Base-by-base conservation (phyloP, 2,888 invertebrate species). In the Carabus problematicus region DNA sequence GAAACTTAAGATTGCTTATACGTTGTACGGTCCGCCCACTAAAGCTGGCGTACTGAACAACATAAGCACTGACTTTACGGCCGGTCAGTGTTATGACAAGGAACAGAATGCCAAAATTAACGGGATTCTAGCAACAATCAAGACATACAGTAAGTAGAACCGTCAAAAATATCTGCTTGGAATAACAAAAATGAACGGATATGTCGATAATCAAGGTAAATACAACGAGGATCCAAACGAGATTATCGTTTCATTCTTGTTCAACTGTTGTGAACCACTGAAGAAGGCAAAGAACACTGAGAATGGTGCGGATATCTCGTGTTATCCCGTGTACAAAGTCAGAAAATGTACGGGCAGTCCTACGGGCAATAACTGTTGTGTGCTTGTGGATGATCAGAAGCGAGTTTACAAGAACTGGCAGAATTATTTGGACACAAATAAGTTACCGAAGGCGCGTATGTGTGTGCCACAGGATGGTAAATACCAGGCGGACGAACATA, bases 1-100 rank as follows among this genome's bases (percentile, higher is more conserved):
- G 56, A 78, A 85, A 52, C 81, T 84, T 73, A 87, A 87, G 79
- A 82, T 87, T 70, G 86, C 84, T 29, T 87, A 83, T 79, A 85
- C 86, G 9, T 77, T 86, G 60, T 86, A 81, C 78, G 87, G 87
- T 1, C 81, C 84, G 58, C 87, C 87, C 1, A 80, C 77, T 63
- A 71, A 71, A 52, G 84, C 83, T 76, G 81, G 81, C 14, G 85
- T 85, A 9, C 29, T 19, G 8, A 43, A 55, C n/a, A 64, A 64
- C 56, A 16, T 52, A 8, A 58, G 40, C 41, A 52, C 19, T 9
- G 67, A 67, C 7, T 60, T 40, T n/a, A 67, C 52, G 11, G 60
- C 42, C 6, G 19, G 19, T 6, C 14, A 47, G 52, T 16, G 49
- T 16, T 79, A 80, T 70, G 72, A 74, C 16, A 42, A 74, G 39